A percentile compares a stretch with the other conserved stretches of the same genome.
These are phyloP conservation scores for Thrips palmi DNA, from an alignment of 1,140 invertebrate species.

Conservation along the genomic window DNA sequence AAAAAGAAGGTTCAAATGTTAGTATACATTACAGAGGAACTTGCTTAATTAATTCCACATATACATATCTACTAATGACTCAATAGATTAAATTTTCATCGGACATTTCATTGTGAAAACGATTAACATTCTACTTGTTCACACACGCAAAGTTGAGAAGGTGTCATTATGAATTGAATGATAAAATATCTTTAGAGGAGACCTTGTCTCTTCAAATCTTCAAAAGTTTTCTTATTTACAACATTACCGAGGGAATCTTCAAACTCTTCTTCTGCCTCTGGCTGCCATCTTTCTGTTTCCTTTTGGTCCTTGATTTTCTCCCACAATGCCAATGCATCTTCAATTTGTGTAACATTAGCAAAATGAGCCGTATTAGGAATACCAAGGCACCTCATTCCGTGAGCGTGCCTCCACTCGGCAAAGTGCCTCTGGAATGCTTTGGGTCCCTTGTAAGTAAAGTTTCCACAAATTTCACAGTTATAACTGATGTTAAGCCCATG, in stretches of 20 bases:
- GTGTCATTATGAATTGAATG: no score
- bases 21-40: no score
- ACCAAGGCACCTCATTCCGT: constrained; percentile 96
- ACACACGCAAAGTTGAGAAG: no score
- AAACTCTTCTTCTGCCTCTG: constrained; percentile 95
- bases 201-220: constrained; percentile 96
- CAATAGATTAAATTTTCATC: no score
- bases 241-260: constrained; percentile 98
- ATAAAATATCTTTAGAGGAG: constrained; percentile 70
- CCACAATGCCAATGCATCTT: constrained; percentile 93
- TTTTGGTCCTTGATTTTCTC: constrained; percentile 92
- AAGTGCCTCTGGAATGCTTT: constrained; percentile 99
- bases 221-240: constrained; percentile 94
- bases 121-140: no score
- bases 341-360: constrained; percentile 97
- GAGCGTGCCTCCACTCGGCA: constrained; percentile 98
- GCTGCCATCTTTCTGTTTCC: constrained; percentile 87
- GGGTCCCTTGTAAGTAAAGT: constrained; percentile 96
- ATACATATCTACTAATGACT: no score
- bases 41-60: no score
- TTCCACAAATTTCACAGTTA: constrained; percentile 99
- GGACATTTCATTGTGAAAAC: no score
- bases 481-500: constrained; percentile 98
- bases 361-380: constrained; percentile 99
- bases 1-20: no score